These are phyloP conservation scores for Xiphophorus birchmanni DNA, from an alignment of 2,797 vertebrate species.

Conservation along the genomic window DNA sequence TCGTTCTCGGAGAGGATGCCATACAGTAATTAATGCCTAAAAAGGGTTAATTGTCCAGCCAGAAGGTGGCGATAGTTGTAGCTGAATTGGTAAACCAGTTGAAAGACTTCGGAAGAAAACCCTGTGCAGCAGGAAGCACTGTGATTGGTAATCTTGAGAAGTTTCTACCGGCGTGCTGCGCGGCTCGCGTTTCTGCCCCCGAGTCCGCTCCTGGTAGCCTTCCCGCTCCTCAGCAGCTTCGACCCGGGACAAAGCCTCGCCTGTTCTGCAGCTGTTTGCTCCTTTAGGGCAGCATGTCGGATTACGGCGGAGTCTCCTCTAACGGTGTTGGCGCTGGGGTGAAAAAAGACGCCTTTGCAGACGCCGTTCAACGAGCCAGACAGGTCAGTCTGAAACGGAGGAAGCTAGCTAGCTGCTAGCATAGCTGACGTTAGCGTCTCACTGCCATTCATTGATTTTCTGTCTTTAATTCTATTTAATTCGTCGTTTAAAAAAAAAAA, in stretches of 20 bases:
- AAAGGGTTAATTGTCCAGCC: constrained; percentile 8
- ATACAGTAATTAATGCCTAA: not conserved
- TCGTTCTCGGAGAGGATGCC: not conserved
- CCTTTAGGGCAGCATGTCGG: constrained; percentile 82
- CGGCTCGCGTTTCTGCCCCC: constrained; percentile 49
- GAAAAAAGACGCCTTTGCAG: constrained; percentile 94
- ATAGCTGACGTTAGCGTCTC: constrained; percentile 31
- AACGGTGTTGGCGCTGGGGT: constrained; percentile 86
- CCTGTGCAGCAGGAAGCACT: constrained; percentile 28
- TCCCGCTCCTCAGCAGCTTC: constrained; percentile 83
- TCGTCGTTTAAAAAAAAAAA: not conserved
- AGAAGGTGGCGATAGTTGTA: constrained; percentile 25
- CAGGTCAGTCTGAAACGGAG: constrained; percentile 79
- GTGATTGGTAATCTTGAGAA: constrained; percentile 74
- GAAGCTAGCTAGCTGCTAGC: constrained; percentile 59
- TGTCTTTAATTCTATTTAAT: not conserved
- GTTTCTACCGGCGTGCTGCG: constrained; percentile 64
- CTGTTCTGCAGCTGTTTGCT: constrained; percentile 44
- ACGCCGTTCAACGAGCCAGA: constrained; percentile 92
- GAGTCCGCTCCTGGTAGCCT: constrained; percentile 65
- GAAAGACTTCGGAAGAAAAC: constrained; percentile 16
- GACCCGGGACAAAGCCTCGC: constrained; percentile 70
- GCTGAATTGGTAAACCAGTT: not conserved
- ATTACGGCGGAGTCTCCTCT: constrained; percentile 86
- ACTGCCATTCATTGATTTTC: constrained; percentile 30